Evolutionary conservation across 2,888 invertebrate genomes (phyloP), one percentile per base, ranked within the genome.

Genomic region (Torymus aiolomorphi): DNA sequence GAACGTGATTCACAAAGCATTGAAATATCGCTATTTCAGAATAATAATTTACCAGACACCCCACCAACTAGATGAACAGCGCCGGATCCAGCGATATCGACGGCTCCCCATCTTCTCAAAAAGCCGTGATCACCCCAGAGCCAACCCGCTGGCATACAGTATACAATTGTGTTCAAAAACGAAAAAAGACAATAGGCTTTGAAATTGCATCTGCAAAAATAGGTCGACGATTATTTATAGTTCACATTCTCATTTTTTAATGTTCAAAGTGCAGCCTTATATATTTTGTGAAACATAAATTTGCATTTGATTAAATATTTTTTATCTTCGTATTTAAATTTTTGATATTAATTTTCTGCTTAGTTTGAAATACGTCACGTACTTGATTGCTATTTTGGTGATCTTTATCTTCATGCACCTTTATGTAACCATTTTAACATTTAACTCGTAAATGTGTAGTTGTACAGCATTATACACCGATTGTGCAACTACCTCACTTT

Each of bases 111-210:
- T 78, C 93, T 92, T 85, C 95, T 94, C 8, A 97, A 92, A 90
- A 97, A 97, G 0, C 97, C 97, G 87, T 96, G 96, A 49, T 95
- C 93, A 0, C 96, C 96, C 97, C 97, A 97, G 54, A 97, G 94
- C 97, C 97, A 97, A 1, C 97, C 97, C 0, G 97, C 97, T 0
- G 98, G 97, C 80, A 98, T 93, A 88, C 97, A 97, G 91, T 97
- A 98, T 11, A 97, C 96, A 2, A 95, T 92, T 0, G 97, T 97
- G 88, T 98, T 98, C 20, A 97, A 89, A 73, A 97, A 94, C 0
- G 97, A 97, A 90, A 97, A 97, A 18, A 97, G 82, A 86, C 97
- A 97, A 88, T 98, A 98, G 0, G 97, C 97, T 87, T 95, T 95
- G 90, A 98, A 96, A 91, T 96, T 95, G 89, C 97, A 97, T 81